phyloP scores from a whole-genome alignment of 2,113 vertebrate genomes.

The Pelusios castaneus region DNA sequence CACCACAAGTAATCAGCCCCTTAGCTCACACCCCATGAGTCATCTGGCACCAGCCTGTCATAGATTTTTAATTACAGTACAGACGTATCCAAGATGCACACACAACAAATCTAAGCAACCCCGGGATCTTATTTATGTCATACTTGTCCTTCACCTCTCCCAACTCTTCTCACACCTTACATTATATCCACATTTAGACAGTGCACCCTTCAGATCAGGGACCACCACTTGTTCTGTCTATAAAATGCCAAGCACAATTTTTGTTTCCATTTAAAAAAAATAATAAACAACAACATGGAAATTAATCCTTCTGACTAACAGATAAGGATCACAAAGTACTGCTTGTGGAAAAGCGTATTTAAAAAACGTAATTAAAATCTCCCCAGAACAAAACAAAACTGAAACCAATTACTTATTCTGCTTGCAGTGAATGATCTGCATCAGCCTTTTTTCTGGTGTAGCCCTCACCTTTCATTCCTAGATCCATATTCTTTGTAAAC shows the following conservation, averaged over 20 bases:
- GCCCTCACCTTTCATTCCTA: not conserved
- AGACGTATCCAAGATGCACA: not conserved
- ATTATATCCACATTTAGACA: not conserved
- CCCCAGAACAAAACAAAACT: slow-evolving; percentile 60
- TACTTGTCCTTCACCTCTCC: not conserved
- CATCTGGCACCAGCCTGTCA: not conserved
- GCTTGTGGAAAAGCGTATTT: slow-evolving; percentile 59
- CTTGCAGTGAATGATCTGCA: slow-evolving; percentile 40
- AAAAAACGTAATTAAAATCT: slow-evolving; percentile 58
- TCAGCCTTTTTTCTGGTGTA: not conserved
- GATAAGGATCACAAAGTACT: slow-evolving; percentile 46
- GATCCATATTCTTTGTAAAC: not conserved
- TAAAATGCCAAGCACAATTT: not conserved
- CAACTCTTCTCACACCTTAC: not conserved
- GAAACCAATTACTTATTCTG: slow-evolving; percentile 41
- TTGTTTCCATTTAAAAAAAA: slow-evolving; percentile 46
- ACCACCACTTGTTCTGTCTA: not conserved
- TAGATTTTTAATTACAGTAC: not conserved
- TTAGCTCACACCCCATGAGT: not conserved
- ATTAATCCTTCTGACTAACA: slow-evolving; percentile 61
- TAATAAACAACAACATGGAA: slow-evolving; percentile 30
- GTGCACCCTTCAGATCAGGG: not conserved
- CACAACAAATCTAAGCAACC: not conserved
- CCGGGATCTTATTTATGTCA: not conserved
- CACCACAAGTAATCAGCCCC: not conserved